Evolutionary conservation across 1,140 invertebrate species (phyloP), one percentile per base, ranked within the genome.

Genomic region (Drosophila truncata): DNA sequence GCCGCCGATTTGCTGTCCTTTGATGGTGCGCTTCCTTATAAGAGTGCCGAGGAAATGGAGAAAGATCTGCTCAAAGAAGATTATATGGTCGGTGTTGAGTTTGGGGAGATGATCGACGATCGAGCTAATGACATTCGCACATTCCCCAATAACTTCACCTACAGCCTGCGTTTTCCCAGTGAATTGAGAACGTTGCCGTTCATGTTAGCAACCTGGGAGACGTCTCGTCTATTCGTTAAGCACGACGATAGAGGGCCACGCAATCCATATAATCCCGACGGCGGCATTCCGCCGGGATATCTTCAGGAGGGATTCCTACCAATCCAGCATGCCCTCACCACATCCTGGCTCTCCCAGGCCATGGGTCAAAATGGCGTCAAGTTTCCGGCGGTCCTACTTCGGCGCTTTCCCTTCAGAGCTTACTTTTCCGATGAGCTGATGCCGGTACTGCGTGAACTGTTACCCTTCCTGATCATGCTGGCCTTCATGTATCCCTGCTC

Each of bases 401-500:
- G 80, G 85, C 93, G 96, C 37, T 96, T 96, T 88, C 97, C 97
- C 0, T 97, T 96, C 92, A 95, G 96, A 0, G 93, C 94, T 14
- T 97, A 95, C 88, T 94, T 95, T 16, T 94, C 95, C 62, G 97
- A 98, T 91, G 94, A 94, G 9, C 93, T 97, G 55, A 78, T 96
- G 27, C 92, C 94, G 37, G 95, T 95, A 10, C 86, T 96, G 37
- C 95, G 96, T 78, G 93, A 94, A 54, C 95, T 96, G 75, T 94
- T 97, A 49, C 95, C 96, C 1, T 93, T 97, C 52, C 95, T 98
- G 35, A 94, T 97, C 47, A 94, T 97, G 93, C 88, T 97, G 3
- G 96, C 96, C 80, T 97, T 97, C 81, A 94, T 96, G 2, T 96
- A 96, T 85, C 95, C 97, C 0, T 95, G 95, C 55, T 95, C 97